Evolutionary conservation across 2,888 invertebrate species (phyloP).

Genomic region (Drosophila parthenogenetica): DNA sequence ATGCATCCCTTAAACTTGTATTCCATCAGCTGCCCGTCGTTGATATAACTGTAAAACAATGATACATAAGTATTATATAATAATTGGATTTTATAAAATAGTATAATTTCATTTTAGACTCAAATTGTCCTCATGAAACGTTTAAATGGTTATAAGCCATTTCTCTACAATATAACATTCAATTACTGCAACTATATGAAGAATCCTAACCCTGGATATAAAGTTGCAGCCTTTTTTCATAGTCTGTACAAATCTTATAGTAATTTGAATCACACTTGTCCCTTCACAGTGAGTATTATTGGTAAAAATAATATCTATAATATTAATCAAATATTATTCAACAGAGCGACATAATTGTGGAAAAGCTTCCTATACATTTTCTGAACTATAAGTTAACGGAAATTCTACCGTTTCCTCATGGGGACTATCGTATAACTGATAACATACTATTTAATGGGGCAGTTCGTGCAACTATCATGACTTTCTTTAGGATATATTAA

Average conservation of each 20-base stretch:
- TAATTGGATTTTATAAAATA: too few relatives aligned
- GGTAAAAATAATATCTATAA: background rate
- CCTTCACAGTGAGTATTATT: slow-evolving; percentile 10
- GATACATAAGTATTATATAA: background rate
- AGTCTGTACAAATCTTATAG: slow-evolving; percentile 12
- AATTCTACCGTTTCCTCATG: slow-evolving; percentile 33
- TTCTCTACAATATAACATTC: slow-evolving; percentile 20
- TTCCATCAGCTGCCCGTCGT: background rate
- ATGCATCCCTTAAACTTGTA: background rate
- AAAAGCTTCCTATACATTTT: slow-evolving; percentile 36
- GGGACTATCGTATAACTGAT: slow-evolving; percentile 33
- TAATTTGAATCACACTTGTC: slow-evolving; percentile 36
- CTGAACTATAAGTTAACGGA: slow-evolving; percentile 8
- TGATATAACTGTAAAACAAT: background rate
- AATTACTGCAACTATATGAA: slow-evolving; percentile 17
- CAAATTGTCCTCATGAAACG: slow-evolving; percentile 8
- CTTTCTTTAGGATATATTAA: background rate
- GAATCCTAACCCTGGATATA: slow-evolving; percentile 6
- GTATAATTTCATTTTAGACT: background rate
- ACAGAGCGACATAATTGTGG: slow-evolving; percentile 34
- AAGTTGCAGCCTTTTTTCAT: slow-evolving; percentile 12
- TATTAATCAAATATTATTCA: background rate
- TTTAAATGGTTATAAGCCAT: slow-evolving; percentile 26
- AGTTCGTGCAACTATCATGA: too few relatives aligned
- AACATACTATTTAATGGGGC: too few relatives aligned